Conservation (phyloP, 2,113 vertebrate genomes). For the Anser brachyrhynchus region DNA sequence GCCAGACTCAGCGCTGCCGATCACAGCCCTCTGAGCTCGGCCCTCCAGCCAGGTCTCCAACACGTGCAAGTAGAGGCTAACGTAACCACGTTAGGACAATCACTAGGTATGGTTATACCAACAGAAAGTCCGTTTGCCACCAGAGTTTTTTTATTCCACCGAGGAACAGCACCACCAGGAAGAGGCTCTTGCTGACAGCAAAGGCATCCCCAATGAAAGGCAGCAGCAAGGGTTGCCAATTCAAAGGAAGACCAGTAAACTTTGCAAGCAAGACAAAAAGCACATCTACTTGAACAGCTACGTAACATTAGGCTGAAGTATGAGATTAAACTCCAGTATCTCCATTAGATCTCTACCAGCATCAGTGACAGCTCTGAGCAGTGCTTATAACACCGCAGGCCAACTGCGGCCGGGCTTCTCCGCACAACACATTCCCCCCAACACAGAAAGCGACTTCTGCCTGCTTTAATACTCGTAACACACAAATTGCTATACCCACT, state of each 20-base stretch:
- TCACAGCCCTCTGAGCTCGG: too few species aligned
- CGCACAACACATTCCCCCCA: background rate
- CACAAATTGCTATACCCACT: accelerated
- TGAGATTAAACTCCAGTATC: accelerated
- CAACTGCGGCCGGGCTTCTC: background rate
- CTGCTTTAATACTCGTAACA: background rate
- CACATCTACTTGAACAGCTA: accelerated
- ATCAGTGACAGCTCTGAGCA: background rate
- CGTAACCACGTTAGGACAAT: accelerated
- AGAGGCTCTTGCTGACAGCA: background rate
- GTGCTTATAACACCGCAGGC: accelerated
- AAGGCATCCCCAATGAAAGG: accelerated
- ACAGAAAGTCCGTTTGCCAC: background rate
- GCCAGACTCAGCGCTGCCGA: too few species aligned
- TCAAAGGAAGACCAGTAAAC: accelerated
- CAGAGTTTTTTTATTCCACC: accelerated
- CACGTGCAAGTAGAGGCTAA: accelerated
- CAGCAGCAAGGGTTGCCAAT: accelerated
- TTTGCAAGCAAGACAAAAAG: accelerated
- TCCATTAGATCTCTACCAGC: background rate
- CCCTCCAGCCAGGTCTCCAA: background rate
- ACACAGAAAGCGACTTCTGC: too few species aligned
- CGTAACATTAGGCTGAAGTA: accelerated
- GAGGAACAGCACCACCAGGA: background rate
- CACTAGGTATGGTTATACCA: accelerated